These are phyloP conservation scores for Garrulus glandarius DNA, from an alignment of 2,797 vertebrate species.

Conservation along the genomic window DNA sequence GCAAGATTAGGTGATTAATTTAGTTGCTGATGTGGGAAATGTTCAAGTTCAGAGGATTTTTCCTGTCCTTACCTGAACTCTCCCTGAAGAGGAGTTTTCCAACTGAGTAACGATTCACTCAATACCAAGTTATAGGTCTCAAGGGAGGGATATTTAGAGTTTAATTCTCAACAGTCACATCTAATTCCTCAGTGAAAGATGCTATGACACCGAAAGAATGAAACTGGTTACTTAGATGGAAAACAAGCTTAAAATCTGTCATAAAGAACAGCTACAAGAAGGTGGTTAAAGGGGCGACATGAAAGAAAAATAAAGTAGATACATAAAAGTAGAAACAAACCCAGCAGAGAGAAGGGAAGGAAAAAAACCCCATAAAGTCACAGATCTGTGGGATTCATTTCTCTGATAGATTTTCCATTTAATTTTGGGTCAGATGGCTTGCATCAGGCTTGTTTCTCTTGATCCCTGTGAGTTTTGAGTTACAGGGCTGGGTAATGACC, in stretches of 20 bases:
- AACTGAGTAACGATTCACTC: background rate
- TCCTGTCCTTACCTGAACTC: conserved; percentile 50
- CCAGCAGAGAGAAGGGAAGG: background rate
- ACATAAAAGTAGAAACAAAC: background rate
- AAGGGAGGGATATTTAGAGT: background rate
- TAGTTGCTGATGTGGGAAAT: conserved; percentile 35
- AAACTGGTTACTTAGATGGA: background rate
- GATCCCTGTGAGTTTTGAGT: background rate
- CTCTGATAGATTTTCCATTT: conserved; percentile 2
- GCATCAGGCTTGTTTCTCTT: background rate
- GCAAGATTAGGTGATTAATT: conserved; percentile 53
- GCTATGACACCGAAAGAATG: background rate
- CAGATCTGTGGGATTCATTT: background rate
- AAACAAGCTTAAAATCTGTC: conserved; percentile 2
- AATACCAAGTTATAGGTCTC: background rate
- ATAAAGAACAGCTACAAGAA: background rate
- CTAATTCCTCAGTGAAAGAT: conserved; percentile 25
- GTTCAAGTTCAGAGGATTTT: background rate
- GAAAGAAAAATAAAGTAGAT: background rate
- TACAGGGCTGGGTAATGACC: background rate
- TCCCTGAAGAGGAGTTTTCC: background rate
- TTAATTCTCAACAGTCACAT: conserved; percentile 31
- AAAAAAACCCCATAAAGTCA: background rate
- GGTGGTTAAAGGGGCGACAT: background rate
- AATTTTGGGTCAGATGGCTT: conserved; percentile 6